Evolutionary conservation across 2,797 vertebrate species (phyloP).

Genomic region (Hydrocynus forskahlii): DNA sequence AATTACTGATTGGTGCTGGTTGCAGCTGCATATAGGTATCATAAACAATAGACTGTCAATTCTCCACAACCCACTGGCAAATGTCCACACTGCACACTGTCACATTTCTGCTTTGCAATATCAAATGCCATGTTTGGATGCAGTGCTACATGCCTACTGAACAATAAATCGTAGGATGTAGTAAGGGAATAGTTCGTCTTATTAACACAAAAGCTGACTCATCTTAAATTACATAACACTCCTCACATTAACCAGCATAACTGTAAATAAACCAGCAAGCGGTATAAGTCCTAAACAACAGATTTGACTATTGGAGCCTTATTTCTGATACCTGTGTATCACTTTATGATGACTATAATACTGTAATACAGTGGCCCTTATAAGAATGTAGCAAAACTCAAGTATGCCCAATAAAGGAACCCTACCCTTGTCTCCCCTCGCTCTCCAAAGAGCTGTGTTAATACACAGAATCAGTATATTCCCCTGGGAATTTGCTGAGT

Average conservation of each 20-base stretch:
- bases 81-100: too few species aligned
- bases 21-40: too few species aligned
- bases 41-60: too few species aligned
- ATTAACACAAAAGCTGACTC: not conserved
- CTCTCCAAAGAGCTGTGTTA: slow-evolving; percentile 28
- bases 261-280: too few species aligned
- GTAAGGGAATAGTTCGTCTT: not conserved
- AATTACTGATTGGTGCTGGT: too few species aligned
- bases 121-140: too few species aligned
- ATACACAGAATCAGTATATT: slow-evolving; percentile 39
- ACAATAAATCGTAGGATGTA: too few species aligned
- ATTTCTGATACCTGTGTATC: not conserved
- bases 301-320: not conserved
- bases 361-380: slow-evolving; percentile 50
- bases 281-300: not conserved
- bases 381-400: slow-evolving; percentile 51
- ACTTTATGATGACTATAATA: not conserved
- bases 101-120: too few species aligned
- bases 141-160: too few species aligned
- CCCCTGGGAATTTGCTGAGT: slow-evolving; percentile 65
- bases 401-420: slow-evolving; percentile 68
- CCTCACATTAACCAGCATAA: not conserved
- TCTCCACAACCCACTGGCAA: too few species aligned
- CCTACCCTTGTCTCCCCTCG: slow-evolving; percentile 55
- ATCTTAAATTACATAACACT: not conserved